A percentile compares a stretch with the other conserved stretches of the same genome.
Conservation (phyloP, 2,113 vertebrate species). For the Anguilla rostrata region DNA sequence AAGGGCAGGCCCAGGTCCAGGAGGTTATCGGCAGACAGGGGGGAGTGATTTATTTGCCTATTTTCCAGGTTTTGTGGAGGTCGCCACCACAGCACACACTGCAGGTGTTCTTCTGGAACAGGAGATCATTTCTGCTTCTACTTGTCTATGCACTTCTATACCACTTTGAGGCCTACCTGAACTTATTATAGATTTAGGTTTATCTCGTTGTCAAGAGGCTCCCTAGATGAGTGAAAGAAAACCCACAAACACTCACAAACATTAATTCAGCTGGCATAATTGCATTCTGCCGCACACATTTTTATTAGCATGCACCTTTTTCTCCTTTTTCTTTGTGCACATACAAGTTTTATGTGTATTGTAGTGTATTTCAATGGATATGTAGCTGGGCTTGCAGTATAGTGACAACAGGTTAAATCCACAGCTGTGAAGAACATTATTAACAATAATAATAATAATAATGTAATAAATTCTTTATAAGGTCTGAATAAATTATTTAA, state of each 20-base stretch:
- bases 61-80: background rate
- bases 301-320: background rate
- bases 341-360: background rate
- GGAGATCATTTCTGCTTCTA: background rate
- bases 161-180: background rate
- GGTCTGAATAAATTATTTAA: too few relatives aligned
- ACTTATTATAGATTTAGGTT: background rate
- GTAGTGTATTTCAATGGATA: background rate
- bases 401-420: background rate
- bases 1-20: background rate
- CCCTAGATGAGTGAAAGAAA: slow-evolving; percentile 4
- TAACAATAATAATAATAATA: background rate
- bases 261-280: background rate
- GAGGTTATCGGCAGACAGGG: background rate
- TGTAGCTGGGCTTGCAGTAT: background rate
- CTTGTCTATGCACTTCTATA: background rate
- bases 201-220: background rate
- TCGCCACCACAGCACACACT: background rate
- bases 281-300: background rate
- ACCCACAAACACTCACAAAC: slow-evolving; percentile 1
- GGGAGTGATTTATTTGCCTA: background rate
- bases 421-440: background rate
- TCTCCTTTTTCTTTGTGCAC: background rate
- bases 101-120: background rate
- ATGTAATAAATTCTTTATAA: too few relatives aligned